These are phyloP conservation scores for Syrrhaptes paradoxus DNA, from an alignment of 2,113 vertebrate genomes.

Conservation along the genomic window DNA sequence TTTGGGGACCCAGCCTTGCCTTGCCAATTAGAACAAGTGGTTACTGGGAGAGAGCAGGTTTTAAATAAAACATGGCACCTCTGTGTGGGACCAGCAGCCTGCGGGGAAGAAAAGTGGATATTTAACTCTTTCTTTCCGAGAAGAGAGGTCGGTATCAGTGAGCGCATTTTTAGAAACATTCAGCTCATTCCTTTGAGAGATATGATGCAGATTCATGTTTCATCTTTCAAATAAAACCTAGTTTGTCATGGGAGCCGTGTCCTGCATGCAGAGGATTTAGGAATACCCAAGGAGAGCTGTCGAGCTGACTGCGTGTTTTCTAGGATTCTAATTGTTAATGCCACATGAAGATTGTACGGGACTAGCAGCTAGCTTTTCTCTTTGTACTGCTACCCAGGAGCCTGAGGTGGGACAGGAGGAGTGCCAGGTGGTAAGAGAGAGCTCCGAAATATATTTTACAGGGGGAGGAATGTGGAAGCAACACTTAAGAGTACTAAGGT, in stretches of 20 bases:
- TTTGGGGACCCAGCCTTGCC: slow-evolving; percentile 79
- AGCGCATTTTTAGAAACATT: not conserved
- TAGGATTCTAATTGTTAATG: not conserved
- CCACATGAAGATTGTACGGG: not conserved
- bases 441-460: not conserved
- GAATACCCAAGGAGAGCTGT: not conserved
- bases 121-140: slow-evolving; percentile 71
- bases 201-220: not conserved
- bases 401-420: not conserved
- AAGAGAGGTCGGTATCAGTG: slow-evolving; percentile 6
- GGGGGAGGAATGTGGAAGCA: not conserved
- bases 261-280: not conserved
- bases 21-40: slow-evolving; percentile 85
- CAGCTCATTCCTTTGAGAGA: not conserved
- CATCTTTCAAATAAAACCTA: not conserved
- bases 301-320: not conserved
- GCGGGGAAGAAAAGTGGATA: slow-evolving; percentile 54
- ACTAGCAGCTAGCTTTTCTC: not conserved
- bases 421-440: not conserved
- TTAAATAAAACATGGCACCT: slow-evolving; percentile 85
- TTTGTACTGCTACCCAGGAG: not conserved
- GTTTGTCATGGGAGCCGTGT: not conserved
- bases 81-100: slow-evolving; percentile 53
- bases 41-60: slow-evolving; percentile 78
- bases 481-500: not conserved